phyloP scores from a whole-genome alignment of 2,113 vertebrate genomes.

The Perca schrenkii region DNA sequence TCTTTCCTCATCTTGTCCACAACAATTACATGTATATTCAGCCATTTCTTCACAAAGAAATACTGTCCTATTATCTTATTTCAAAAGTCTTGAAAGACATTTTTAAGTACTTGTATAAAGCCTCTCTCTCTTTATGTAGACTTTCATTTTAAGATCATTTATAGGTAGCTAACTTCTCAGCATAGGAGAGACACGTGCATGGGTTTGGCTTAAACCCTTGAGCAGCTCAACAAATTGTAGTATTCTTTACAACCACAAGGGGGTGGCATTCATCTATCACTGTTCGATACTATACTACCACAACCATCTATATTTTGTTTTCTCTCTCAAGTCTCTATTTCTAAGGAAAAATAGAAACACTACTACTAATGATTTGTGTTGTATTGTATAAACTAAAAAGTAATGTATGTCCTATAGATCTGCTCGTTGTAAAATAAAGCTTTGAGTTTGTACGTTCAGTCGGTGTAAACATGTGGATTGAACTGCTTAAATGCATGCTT shows the following conservation, averaged over 20 bases:
- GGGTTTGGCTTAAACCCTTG: neutral
- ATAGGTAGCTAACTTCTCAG: neutral
- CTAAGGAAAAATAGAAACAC: neutral
- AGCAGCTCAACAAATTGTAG: neutral
- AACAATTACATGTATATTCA: neutral
- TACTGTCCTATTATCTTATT: neutral
- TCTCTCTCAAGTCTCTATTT: neutral
- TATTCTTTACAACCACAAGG: slow-evolving; percentile 28
- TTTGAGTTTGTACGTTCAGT: neutral
- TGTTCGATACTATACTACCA: neutral
- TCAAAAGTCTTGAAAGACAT: neutral
- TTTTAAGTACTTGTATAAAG: too few species aligned
- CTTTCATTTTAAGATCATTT: neutral
- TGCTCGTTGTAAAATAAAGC: neutral
- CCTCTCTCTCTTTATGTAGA: neutral
- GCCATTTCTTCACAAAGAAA: neutral
- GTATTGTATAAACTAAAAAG: neutral
- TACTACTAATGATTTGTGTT: neutral
- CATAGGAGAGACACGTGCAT: too few species aligned
- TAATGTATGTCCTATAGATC: neutral
- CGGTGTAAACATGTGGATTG: neutral
- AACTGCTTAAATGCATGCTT: neutral
- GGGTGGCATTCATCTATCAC: slow-evolving; percentile 18
- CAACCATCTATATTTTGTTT: neutral
- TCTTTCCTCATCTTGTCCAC: neutral